Base-by-base conservation (phyloP, 2,797 vertebrate genomes). In the Sparidentex hasta region DNA sequence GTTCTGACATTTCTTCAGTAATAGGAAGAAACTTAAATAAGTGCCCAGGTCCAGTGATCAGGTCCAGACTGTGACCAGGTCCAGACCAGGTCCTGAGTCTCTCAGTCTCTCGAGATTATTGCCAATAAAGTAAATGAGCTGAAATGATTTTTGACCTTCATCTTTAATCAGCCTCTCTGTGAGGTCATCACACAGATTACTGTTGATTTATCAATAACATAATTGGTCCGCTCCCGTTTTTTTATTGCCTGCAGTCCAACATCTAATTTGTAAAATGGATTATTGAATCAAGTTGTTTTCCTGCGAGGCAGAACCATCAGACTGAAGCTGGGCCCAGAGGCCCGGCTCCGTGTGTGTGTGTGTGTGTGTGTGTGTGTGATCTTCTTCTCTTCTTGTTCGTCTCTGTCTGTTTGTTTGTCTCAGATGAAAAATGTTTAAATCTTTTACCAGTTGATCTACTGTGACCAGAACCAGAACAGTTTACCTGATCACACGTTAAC, bases 131-230 rank as follows among this genome's bases (percentile, higher is more conserved):
- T 82, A 93, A 95, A 94, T 93, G 91, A 93, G 93, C 95, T 94
- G 90, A 91, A 93, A 95, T 96, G 95, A 95, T 93, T 95, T 95
- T 95, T 96, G 92, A 91, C 93, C 87, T 79, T 90, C 88, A 84
- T 91, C 86, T 96, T 96, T 97, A 96, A 96, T 97, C 96, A 96
- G 95, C 95, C 94, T 96, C 93, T 43, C 29, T 63, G 96, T 96
- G 95, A 96, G 95, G 94, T 97, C 96, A 96, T 98, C 95, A 96
- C 96, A 94, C 95, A 95, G 97, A 97, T 97, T 96, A 94, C 96
- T 94, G 96, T 96, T 97, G 96, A 97, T 97, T 97, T 97, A 97
- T 97, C 97, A 97, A 97, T 97, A 97, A 96, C 94, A 95, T 97
- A 97, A 98, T 97, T 96, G 96, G 94, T 91, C 90, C 95, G 93